Evolutionary conservation across 2,113 vertebrate species (phyloP).

Genomic region (Scolopax mira): DNA sequence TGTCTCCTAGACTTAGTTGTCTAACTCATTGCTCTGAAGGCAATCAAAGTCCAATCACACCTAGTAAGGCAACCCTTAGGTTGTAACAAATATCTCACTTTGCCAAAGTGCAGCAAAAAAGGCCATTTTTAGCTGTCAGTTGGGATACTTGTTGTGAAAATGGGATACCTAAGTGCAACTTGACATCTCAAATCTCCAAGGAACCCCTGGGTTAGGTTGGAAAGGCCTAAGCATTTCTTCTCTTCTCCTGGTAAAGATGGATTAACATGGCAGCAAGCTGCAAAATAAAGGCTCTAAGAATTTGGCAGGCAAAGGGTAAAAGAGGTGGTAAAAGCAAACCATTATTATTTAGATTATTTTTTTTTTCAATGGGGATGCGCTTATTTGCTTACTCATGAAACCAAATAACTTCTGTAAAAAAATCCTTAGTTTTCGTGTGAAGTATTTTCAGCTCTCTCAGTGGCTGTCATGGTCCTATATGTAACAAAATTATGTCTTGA

Average conservation of each 20-base stretch:
- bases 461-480: background rate
- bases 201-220: background rate
- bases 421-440: background rate
- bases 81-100: background rate
- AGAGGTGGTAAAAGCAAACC: background rate
- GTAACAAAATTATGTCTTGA: background rate
- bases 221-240: background rate
- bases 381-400: background rate
- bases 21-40: background rate
- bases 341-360: background rate
- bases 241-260: background rate
- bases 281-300: background rate
- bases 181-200: background rate
- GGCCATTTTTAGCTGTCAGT: background rate
- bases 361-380: background rate
- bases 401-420: background rate
- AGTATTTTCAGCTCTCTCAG: background rate
- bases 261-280: background rate
- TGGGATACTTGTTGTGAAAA: background rate
- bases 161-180: background rate
- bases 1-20: background rate
- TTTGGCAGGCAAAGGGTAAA: background rate
- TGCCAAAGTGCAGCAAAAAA: background rate
- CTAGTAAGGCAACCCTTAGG: background rate
- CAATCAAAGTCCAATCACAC: background rate